Evolutionary conservation across 2,888 invertebrate genomes (phyloP), one percentile per base, ranked within the genome.

Genomic region (Yponomeuta plumbellus): DNA sequence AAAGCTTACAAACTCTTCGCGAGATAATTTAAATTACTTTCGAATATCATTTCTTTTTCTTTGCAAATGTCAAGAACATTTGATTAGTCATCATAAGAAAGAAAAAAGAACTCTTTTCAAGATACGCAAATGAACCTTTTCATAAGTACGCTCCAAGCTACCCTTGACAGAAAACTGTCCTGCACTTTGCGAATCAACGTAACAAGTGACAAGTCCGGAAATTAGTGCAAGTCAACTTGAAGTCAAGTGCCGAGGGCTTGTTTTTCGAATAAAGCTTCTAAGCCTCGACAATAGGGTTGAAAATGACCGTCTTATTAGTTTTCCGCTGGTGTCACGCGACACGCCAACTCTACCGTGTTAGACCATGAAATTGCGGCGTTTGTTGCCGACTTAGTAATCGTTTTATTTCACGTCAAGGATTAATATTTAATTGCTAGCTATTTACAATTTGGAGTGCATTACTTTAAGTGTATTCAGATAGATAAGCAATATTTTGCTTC

Each of bases 141-240:
- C 17, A 17, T 17, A 17, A 52, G 17, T 17, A 52, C 17, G 0
- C 13, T 17, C 44, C 1, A 52, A 1, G 6, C 3, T 0, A 17
- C 17, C 10, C 17, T 52, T 17, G 17, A 13, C 13, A 52, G 44
- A 52, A 52, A 52, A 52, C 17, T 52, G 44, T 52, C 44, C 44
- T 17, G 44, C 34, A 34, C 44, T 52, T 52, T 52, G 44, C 44
- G 17, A 52, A 52, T 34, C 34, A 34, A 61, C 23, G 63, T 22
- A 44, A 34, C 39, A 39, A 73, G 77, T 74, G 78, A 77, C 77
- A 76, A 69, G 69, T 69, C 77, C 78, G 78, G 78, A 78, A 78
- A 78, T 78, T 78, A 64, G 44, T 26, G 59, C 67, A 34, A 64
- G 23, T 59, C 64, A 64, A 64, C 63, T 21, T 63, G 44, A 44